Conservation (phyloP, 2,113 vertebrate species). For the Zosterops japonicus region DNA sequence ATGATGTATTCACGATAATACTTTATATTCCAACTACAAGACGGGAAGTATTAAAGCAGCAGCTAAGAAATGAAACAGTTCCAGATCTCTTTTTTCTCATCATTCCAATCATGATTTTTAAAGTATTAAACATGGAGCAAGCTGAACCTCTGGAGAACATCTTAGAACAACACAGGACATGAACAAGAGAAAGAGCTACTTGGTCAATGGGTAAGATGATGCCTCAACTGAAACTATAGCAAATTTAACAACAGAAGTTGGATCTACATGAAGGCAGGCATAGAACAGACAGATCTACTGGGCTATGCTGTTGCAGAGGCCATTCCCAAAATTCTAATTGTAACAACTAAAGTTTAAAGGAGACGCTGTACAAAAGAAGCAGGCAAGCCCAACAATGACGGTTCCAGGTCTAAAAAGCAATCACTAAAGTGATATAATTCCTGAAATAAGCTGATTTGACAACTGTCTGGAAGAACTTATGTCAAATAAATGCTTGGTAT, state of each 20-base stretch:
- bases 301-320: neutral
- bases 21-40: neutral
- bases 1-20: constrained; percentile 17
- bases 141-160: neutral
- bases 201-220: neutral
- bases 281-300: neutral
- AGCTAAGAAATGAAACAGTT: neutral
- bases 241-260: neutral
- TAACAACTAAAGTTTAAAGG: neutral
- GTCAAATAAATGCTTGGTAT: neutral
- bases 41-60: neutral
- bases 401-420: neutral
- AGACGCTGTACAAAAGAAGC: neutral
- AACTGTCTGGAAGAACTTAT: neutral
- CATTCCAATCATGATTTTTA: neutral
- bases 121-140: neutral
- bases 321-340: neutral
- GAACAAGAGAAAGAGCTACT: neutral
- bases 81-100: neutral
- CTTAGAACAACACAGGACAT: neutral
- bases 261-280: neutral
- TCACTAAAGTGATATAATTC: neutral
- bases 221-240: neutral
- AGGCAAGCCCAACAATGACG: neutral
- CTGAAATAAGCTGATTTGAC: neutral